Base-by-base conservation (phyloP, 1,140 invertebrate genomes). In the Ruditapes philippinarum region DNA sequence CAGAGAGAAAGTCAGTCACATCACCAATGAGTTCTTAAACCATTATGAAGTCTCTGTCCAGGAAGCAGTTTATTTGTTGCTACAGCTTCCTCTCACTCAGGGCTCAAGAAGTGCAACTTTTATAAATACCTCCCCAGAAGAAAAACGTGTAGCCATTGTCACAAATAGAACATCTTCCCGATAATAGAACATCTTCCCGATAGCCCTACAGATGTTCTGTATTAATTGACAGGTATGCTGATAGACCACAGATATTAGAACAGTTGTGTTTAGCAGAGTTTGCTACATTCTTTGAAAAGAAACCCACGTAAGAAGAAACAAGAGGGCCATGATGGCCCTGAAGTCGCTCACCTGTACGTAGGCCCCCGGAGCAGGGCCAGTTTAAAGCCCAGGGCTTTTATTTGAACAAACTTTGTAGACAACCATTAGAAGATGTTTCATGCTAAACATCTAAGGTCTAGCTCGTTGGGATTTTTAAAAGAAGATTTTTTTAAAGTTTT, bases 1-100 rank as follows among this genome's bases (percentile, higher is more conserved):
- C 9, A 14, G 22, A 70, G 49, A 90, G 22, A 85, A 57, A 88
- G 9, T 91, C 19, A 19, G 85, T 65, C 33, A 74, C 17, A 91
- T 91, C 7, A 79, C 83, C 22, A 90, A 92, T 49, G 91, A 91
- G 42, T 92, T 92, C 36, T 70, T 92, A 0, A 92, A 92, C 38
- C 80, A 90, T 45, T 82, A 79, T 74, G 91, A 91, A 78, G 80
- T 88, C 22, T 78, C 54, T 19, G 91, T 87, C 38, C 89, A 92
- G 78, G 89, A 92, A 70, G 89, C 91, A 28, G 68, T 79, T 65
- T 91, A 86, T n/a, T 28, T 91, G 25, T 40, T 90, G 4, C 76
- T 83, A n/a, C 60, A 57, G 68, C 45, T 81, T 28, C 57, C 49
- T 42, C 33, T 79, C 22, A 80, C 40, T 33, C 60, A 88, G 65